Conservation (phyloP, 2,113 vertebrate genomes). For the Macroglossus sobrinus region DNA sequence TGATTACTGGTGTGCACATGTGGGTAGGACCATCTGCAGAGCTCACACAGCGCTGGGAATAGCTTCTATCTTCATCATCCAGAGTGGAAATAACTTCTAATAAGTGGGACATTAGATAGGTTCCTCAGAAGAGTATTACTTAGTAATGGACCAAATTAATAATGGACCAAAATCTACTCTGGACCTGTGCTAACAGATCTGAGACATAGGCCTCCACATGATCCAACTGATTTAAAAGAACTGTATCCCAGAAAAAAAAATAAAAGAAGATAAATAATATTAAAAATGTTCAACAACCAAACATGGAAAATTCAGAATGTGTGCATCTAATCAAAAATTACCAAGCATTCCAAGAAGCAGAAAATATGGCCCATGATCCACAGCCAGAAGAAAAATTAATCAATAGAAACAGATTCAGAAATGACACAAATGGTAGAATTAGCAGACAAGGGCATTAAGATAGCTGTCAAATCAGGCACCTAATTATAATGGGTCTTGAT, state of each 20-base stretch:
- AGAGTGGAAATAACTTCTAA: not conserved
- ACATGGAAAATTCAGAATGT: not conserved
- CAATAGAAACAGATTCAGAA: not conserved
- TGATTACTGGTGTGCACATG: accelerated
- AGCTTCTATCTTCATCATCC: not conserved
- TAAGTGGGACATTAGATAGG: not conserved
- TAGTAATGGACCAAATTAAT: not conserved
- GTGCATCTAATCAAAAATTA: not conserved
- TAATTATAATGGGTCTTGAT: not conserved
- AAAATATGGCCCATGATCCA: not conserved
- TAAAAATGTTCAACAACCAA: not conserved
- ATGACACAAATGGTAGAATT: not conserved
- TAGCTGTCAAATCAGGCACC: not conserved
- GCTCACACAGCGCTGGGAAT: no score
- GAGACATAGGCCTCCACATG: not conserved
- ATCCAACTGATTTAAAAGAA: not conserved
- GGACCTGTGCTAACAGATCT: not conserved
- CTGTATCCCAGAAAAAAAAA: not conserved
- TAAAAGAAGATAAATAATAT: not conserved
- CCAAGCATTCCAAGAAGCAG: not conserved
- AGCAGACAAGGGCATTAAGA: not conserved
- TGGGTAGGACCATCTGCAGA: no score
- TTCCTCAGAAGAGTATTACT: not conserved
- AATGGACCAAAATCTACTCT: not conserved
- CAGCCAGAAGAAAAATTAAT: not conserved